Base-by-base conservation (phyloP, 1,140 invertebrate genomes). In the Aplysia californica region DNA sequence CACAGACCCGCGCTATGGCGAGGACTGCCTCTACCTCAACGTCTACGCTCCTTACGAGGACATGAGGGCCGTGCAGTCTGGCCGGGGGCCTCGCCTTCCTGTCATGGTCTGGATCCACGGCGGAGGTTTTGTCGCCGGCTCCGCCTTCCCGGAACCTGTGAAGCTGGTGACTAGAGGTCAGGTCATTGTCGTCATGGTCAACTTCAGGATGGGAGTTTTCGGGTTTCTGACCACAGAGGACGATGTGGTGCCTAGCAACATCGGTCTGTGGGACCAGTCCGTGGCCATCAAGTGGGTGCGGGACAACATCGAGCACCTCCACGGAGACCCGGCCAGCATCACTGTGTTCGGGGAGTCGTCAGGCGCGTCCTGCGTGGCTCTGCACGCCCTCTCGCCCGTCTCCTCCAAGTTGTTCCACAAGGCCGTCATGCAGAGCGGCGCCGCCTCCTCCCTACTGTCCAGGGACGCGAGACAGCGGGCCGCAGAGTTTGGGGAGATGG, bases 301-400 rank as follows among this genome's bases (percentile, higher is more conserved):
- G 80, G 94, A 97, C 69, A 97, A 98, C 88, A 96, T 98, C 38
- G 92, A 92, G 67, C 92, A 91, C 75, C 98, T 99, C 87, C 96
- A 96, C 85, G 97, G 97, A 1, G 95, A 98, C 90, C 92, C 93
- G 0, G 90, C 94, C 10, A 92, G 92, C 1, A 96, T 99, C 59
- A 98, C 96, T 0, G 88, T 98, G 33, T 97, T 98, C 90, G 97
- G 97, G 0, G 94, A 96, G 2, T 96, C 95, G n/a, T 95, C 96
- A 6, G 97, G 97, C 10, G 97, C 95, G 0, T 80, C 80, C 15
- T 84, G 81, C 66, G 79, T 85, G 10, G 82, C 81, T 2, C 66
- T 88, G 38, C 84, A 85, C 44, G 59, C 84, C 59, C 20, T 88
- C 6, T 82, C 83, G 20, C 79, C 82, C 6, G 65, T 64, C 64